A percentile compares a stretch with the other conserved stretches of the same genome.
phyloP scores from a whole-genome alignment of 1,140 invertebrate genomes.

The Bursaphelenchus mucronatus region DNA sequence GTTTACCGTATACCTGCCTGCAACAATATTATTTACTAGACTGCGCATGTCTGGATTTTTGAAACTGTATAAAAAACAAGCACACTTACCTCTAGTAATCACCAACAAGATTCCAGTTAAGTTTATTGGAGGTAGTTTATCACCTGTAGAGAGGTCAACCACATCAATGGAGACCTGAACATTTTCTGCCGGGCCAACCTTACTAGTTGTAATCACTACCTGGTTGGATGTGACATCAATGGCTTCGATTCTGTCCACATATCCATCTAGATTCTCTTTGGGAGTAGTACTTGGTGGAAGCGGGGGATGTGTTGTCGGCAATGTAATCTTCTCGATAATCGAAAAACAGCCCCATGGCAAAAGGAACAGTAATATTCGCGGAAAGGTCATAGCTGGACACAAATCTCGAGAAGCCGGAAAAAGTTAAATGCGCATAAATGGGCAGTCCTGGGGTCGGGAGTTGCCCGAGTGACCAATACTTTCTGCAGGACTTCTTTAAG shows the following conservation, averaged over 20 bases:
- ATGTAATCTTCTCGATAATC: too few species aligned
- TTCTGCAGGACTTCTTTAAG: too few species aligned
- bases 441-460: too few species aligned
- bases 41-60: not conserved
- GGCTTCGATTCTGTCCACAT: constrained; percentile 44
- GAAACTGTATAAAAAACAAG: not conserved
- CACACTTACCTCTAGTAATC: constrained; percentile 45
- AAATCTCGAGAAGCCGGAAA: too few species aligned
- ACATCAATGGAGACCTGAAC: constrained; percentile 47
- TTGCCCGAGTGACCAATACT: not conserved
- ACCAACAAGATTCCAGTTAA: constrained; percentile 50
- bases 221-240: constrained; percentile 52
- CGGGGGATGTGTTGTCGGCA: too few species aligned
- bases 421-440: too few species aligned
- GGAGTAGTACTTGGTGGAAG: too few species aligned
- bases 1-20: constrained; percentile 57
- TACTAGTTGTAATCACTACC: constrained; percentile 47
- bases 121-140: constrained; percentile 49
- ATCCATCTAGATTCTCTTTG: constrained; percentile 11
- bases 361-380: too few species aligned
- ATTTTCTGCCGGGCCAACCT: constrained; percentile 46
- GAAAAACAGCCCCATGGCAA: too few species aligned
- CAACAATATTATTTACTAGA: constrained; percentile 21
- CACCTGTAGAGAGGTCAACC: constrained; percentile 47
- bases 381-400: too few species aligned